Evolutionary conservation across 23 tunicate genomes (phyloP).

Genomic region (Trididemnum nubilum): DNA sequence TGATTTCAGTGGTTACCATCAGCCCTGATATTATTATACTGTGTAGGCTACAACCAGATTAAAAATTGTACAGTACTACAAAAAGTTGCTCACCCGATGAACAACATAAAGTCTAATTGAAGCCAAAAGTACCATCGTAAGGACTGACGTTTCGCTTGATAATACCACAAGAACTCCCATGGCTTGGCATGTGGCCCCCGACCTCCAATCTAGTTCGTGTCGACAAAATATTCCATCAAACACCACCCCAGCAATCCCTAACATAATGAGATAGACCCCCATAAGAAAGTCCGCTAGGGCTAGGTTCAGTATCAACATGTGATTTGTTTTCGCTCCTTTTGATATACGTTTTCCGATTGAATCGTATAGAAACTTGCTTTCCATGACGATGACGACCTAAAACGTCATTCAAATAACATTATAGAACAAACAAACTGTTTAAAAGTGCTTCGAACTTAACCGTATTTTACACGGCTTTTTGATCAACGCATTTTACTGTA

Average conservation of each 20-base stretch:
- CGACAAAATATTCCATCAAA: slow-evolving; percentile 26
- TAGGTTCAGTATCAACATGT: slow-evolving; percentile 26
- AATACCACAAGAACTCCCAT: slow-evolving; percentile 46
- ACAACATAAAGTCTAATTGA: slow-evolving; percentile 36
- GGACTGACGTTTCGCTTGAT: slow-evolving; percentile 53
- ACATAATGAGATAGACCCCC: slow-evolving; percentile 46
- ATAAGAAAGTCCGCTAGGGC: slow-evolving; percentile 38
- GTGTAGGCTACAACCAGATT: too few relatives aligned
- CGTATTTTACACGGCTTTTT: too few relatives aligned
- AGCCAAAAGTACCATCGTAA: slow-evolving; percentile 43
- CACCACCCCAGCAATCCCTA: slow-evolving; percentile 20
- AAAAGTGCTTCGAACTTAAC: too few relatives aligned
- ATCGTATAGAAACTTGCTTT: background rate
- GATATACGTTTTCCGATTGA: background rate
- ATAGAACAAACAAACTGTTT: too few relatives aligned
- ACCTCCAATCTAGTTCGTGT: slow-evolving; percentile 39
- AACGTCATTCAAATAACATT: too few relatives aligned
- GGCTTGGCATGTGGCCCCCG: slow-evolving; percentile 16
- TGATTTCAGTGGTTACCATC: too few relatives aligned
- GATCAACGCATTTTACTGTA: too few relatives aligned
- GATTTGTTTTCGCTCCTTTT: slow-evolving; percentile 4
- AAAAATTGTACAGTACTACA: too few relatives aligned
- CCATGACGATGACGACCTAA: slow-evolving; percentile 5
- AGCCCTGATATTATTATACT: too few relatives aligned
- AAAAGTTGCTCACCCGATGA: slow-evolving; percentile 14